Base-by-base conservation (phyloP, 2,113 vertebrate species). In the Percopsis transmontana region DNA sequence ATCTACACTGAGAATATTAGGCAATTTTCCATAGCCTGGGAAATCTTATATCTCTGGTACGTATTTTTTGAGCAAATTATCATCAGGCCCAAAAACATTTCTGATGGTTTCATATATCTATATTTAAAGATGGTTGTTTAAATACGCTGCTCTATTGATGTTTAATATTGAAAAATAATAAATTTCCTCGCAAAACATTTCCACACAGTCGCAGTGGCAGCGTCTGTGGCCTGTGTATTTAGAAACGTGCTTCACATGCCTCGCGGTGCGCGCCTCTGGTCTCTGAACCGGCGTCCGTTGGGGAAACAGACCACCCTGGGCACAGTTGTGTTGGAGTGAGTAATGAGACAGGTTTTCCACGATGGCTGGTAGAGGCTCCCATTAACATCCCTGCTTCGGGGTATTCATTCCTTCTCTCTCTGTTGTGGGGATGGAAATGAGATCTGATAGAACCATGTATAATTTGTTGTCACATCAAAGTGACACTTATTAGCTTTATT, bases 401-500 rank as follows among this genome's bases (percentile, higher is more conserved):
- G 88, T 85, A 88, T 91, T 80, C 84, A 81, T 77, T 48, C 41
- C 15, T 9, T n/a, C 66, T 85, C 71, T 75, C 84, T 82, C 73
- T 77, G 82, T 84, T 82, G 78, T 81, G 81, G 27, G 81, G 75
- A 87, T 81, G 85, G 83, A 88, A 88, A 88, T 89, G 79, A 78
- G 84, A 85, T 90, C 87, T 89, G 88, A 90, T 87, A 85, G 68
- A 81, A 50, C 51, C 87, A 73, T 89, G 89, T 91, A 87, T 84
- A 87, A 88, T 88, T 88, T 88, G 87, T 89, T 89, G 83, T 86
- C 79, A 87, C 84, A 91, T 91, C 87, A 91, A 89, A 91, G 87
- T 79, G 82, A 90, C 84, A 85, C 84, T 88, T 89, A 88, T 88
- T 89, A 87, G 83, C 83, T 89, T 88, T 87, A 88, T 90, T 90